Base-by-base conservation (phyloP, 2,113 vertebrate genomes). In the Xiphophorus maculatus region DNA sequence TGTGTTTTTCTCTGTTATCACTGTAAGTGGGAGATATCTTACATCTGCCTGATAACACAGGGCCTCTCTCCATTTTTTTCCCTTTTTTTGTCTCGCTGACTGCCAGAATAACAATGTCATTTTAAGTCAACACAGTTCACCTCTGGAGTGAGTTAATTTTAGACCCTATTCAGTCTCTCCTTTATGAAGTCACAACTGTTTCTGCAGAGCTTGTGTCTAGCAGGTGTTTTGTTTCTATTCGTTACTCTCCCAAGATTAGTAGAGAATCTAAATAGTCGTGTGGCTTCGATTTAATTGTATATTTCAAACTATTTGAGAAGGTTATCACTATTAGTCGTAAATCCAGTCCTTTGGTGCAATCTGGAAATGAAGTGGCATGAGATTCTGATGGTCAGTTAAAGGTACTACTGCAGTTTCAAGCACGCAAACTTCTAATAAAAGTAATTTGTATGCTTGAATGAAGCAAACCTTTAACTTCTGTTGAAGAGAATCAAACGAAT, bases 1-100 rank as follows among this genome's bases (percentile, higher is more conserved):
- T 79, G 76, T 79, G 83, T 87, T 82, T 82, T 80, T n/a, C 71
- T 70, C 80, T 82, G 80, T 88, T 89, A 88, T 91, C 81, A 42
- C 69, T 63, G 42, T 40, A 74, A 82, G 83, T 66, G 73, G 66
- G 73, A 83, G 74, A 79, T 72, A 74, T 89, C 84, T 81, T 77
- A 77, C 35, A 61, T 67, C 71, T 76, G 73, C 66, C 74, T 63
- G 87, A 89, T 89, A 92, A 87, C 79, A 70, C 32, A 19, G 66
- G 42, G 72, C 64, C 60, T 88, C 67, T 42, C 33, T 67, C 4
- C 1, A 2, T 2, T 33, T 33, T 33, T 33, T 33, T 33, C 7
- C 6, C 1, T 29, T 44, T 69, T 11, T 37, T 37, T 37, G 10
- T 77, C 66, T 76, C 66, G 37, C 76, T 69, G 35, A 65, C 69